Evolutionary conservation across 2,113 vertebrate species (phyloP).

Genomic region (Scortum barcoo): DNA sequence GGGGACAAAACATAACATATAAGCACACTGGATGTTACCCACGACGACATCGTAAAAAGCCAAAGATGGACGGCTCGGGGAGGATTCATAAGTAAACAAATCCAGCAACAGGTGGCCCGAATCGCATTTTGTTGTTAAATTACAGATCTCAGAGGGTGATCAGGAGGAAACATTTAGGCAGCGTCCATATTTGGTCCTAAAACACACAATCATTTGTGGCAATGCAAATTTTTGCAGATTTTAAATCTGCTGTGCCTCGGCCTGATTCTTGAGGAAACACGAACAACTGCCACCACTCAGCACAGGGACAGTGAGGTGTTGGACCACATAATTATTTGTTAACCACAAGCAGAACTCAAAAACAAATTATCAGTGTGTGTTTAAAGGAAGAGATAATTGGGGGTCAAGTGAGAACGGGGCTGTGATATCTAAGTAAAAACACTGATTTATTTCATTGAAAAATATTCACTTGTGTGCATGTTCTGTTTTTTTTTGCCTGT

Average conservation of each 20-base stretch:
- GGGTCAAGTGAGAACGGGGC: neutral
- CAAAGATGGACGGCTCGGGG: neutral
- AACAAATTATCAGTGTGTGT: neutral
- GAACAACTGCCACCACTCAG: neutral
- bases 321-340: neutral
- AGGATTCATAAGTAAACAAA: neutral
- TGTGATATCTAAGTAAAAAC: neutral
- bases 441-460: neutral
- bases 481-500: neutral
- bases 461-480: neutral
- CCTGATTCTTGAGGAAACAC: neutral
- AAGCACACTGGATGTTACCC: neutral
- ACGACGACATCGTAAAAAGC: slow-evolving; percentile 5
- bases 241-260: neutral
- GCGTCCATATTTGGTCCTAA: neutral
- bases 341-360: neutral
- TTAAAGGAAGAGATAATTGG: neutral
- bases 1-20: neutral
- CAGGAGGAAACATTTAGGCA: neutral
- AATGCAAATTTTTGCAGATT: neutral
- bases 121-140: neutral
- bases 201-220: neutral
- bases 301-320: neutral
- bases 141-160: neutral
- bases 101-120: neutral